Conservation (phyloP, 2,797 vertebrate species). For the Gymnopithys bicolor region DNA sequence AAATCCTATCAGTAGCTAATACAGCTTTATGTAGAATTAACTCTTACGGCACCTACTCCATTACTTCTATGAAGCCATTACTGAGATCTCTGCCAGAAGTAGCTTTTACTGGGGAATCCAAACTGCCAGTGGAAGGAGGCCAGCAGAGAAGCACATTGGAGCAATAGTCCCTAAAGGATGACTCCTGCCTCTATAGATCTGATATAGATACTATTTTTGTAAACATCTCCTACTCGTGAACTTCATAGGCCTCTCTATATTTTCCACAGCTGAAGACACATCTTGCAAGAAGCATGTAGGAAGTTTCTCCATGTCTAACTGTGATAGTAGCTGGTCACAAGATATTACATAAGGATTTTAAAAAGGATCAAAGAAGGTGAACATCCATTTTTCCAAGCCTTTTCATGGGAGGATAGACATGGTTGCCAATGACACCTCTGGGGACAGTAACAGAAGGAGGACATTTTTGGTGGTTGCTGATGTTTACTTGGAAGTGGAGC, state of each 20-base stretch:
- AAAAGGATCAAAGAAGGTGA: not conserved
- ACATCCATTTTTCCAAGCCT: not conserved
- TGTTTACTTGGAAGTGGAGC: not conserved
- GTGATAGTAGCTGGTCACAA: not conserved
- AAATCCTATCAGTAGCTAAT: conserved; percentile 63
- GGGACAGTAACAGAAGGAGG: not conserved
- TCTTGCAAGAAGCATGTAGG: not conserved
- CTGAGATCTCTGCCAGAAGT: conserved; percentile 40
- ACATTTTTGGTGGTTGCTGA: not conserved
- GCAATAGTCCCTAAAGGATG: not conserved
- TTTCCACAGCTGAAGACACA: conserved; percentile 15
- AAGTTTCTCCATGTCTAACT: not conserved
- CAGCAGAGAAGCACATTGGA: conserved; percentile 31
- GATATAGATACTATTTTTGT: conserved; percentile 38
- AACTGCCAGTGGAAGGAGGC: conserved; percentile 45
- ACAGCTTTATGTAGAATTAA: conserved; percentile 58
- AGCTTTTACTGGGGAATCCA: conserved; percentile 54
- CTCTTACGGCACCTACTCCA: conserved; percentile 48
- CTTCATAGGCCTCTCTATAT: not conserved
- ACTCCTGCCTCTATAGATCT: conserved; percentile 39
- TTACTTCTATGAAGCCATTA: conserved; percentile 30
- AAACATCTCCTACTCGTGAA: conserved; percentile 23
- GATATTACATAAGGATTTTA: not conserved
- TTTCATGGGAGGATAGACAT: not conserved
- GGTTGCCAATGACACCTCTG: not conserved